These are phyloP conservation scores for Leptinotarsa haldemani DNA, from an alignment of 2,888 invertebrate genomes.

Conservation along the genomic window DNA sequence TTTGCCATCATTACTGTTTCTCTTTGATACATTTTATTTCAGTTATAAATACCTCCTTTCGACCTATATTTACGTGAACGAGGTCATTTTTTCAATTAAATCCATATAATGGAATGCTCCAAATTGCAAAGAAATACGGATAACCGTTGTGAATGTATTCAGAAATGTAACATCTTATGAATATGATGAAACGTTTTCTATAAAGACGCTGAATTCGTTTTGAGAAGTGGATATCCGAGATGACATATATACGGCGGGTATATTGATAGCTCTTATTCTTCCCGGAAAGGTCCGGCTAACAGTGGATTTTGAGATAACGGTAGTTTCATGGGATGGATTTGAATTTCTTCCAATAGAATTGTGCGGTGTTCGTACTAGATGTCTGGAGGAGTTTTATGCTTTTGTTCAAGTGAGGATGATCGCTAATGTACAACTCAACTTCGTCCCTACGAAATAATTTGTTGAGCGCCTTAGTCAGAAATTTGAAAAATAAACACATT, in stretches of 20 bases:
- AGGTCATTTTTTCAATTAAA: not conserved
- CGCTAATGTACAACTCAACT: too few relatives aligned
- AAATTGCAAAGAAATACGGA: not conserved
- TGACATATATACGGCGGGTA: not conserved
- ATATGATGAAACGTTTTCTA: constrained; percentile 7
- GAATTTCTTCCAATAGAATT: not conserved
- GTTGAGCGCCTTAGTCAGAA: too few relatives aligned
- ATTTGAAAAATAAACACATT: too few relatives aligned
- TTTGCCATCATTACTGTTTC: too few relatives aligned
- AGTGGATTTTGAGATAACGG: not conserved
- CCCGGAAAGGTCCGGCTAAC: not conserved
- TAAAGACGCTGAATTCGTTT: not conserved
- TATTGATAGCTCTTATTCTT: constrained; percentile 4
- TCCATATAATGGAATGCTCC: not conserved
- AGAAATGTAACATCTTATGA: constrained; percentile 1
- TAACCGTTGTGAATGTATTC: not conserved
- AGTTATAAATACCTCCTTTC: too few relatives aligned
- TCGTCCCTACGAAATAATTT: too few relatives aligned
- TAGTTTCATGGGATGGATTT: too few relatives aligned
- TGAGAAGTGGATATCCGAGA: constrained; percentile 3
- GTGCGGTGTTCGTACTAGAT: not conserved
- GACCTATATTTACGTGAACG: too few relatives aligned
- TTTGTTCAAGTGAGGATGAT: too few relatives aligned
- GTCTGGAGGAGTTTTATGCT: not conserved
- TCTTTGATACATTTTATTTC: too few relatives aligned